Conservation (phyloP, 2,797 vertebrate genomes). For the Gallinago nigripennis region DNA sequence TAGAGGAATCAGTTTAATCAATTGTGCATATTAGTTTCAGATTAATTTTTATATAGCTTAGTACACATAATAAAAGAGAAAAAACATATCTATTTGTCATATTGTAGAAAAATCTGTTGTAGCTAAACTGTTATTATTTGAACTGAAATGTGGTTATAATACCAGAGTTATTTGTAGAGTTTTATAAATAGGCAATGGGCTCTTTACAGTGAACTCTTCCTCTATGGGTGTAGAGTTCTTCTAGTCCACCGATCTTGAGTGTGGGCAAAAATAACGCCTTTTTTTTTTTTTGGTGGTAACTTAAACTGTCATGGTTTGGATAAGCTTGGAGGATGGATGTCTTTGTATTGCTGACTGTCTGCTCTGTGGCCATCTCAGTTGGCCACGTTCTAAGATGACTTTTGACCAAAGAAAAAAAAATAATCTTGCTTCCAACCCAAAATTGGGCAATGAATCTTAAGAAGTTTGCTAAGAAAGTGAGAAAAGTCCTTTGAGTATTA, state of each 20-base stretch:
- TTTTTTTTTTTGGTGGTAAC: not conserved
- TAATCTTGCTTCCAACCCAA: not conserved
- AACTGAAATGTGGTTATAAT: not conserved
- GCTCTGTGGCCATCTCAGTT: not conserved
- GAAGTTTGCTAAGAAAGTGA: not conserved
- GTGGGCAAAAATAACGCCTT: not conserved
- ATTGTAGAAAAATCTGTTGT: not conserved
- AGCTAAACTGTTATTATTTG: not conserved
- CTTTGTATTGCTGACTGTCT: not conserved
- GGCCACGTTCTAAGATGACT: not conserved
- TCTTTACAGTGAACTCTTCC: not conserved
- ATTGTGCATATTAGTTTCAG: not conserved
- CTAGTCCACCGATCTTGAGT: not conserved
- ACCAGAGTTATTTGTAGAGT: not conserved
- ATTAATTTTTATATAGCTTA: not conserved
- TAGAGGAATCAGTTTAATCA: not conserved
- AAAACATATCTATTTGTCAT: not conserved
- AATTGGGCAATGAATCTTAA: not conserved
- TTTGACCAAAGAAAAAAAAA: not conserved
- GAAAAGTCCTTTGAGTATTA: not conserved
- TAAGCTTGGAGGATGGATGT: not conserved
- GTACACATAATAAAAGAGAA: not conserved
- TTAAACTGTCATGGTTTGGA: not conserved
- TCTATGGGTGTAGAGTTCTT: not conserved
- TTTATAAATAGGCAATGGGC: not conserved